A percentile compares a stretch with the other conserved stretches of the same genome.
Evolutionary conservation across 2,888 invertebrate species (phyloP).

Genomic region (Dorcus parallelipipedus): DNA sequence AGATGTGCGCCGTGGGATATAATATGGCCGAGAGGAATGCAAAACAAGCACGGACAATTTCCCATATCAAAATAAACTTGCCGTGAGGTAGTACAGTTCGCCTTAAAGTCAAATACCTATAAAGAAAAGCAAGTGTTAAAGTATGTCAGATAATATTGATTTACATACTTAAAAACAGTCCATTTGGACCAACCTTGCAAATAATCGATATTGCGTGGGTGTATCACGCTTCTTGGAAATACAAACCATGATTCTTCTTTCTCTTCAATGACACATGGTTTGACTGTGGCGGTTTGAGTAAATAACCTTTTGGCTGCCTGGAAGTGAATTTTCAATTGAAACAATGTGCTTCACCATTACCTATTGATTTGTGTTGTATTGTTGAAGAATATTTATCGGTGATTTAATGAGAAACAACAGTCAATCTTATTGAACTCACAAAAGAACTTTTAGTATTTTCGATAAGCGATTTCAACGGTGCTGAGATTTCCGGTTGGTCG

Average conservation of each 20-base stretch:
- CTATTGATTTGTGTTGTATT: not conserved
- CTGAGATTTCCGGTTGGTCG: constrained; percentile 4
- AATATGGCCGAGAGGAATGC: constrained; percentile 22
- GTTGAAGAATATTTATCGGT: too few relatives aligned
- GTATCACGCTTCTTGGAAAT: constrained; percentile 23
- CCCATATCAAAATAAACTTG: constrained; percentile 27
- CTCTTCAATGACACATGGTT: constrained; percentile 13
- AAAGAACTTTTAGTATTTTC: constrained; percentile 17
- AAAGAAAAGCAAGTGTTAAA: not conserved
- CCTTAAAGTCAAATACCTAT: constrained; percentile 24
- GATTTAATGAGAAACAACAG: too few relatives aligned
- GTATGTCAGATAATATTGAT: not conserved
- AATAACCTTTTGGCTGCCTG: constrained; percentile 21
- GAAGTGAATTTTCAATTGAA: not conserved
- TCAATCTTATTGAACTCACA: constrained; percentile 5
- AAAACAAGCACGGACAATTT: constrained; percentile 22
- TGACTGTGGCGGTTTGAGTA: constrained; percentile 6
- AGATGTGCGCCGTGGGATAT: constrained; percentile 21
- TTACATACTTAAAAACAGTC: constrained; percentile 13
- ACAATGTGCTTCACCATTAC: too few relatives aligned
- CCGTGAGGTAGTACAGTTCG: constrained; percentile 30
- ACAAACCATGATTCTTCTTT: constrained; percentile 24
- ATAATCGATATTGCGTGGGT: constrained; percentile 23
- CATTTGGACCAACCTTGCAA: constrained; percentile 19
- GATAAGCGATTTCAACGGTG: constrained; percentile 7